Evolutionary conservation across 2,888 invertebrate genomes (phyloP), one percentile per base, ranked within the genome.

Genomic region (Drosophila meridionalis): DNA sequence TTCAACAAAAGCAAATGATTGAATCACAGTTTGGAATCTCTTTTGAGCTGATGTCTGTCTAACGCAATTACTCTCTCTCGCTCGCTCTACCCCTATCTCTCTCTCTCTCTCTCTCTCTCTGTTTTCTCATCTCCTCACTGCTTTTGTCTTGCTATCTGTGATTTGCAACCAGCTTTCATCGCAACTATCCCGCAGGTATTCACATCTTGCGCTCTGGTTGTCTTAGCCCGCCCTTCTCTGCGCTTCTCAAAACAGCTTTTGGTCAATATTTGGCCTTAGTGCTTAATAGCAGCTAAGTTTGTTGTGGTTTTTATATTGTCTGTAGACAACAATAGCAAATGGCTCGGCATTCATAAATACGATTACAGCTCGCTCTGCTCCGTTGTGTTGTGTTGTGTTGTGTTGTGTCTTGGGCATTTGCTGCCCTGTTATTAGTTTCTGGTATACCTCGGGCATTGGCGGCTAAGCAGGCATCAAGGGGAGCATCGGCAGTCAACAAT

Each of bases 401-500:
- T 42, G 26, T 12, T 53, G 28, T n/a, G 47, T n/a, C 59, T 59
- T 48, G 47, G n/a, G 47, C 50, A 52, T 61, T 65, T 52, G 36
- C 50, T 26, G 62, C 2, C 8, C 42, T 34, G 40, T 52, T 65
- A 52, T 65, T 60, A 65, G 62, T 34, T 36, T 60, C 12, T 26
- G 32, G 42, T 30, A n/a, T 20, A 12, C 45, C 30, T 14, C 36
- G 30, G 26, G 34, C 52, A 52, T 34, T 20, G 34, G 20, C 50
- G 52, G 50, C 34, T 20, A 20, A 52, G 50, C 32, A 11, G 45
- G 12, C 43, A 38, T 48, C 50, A 14, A 38, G 30, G 5, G 38
- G 9, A 28, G 38, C 38, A 40, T 69, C 66, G 58, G 53, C 53
- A 53, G 67, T 59, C 76, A 76, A 76, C 77, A 76, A 76, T 76